These are phyloP conservation scores for Megaptera novaeangliae DNA, from an alignment of 2,113 vertebrate species.

Conservation along the genomic window DNA sequence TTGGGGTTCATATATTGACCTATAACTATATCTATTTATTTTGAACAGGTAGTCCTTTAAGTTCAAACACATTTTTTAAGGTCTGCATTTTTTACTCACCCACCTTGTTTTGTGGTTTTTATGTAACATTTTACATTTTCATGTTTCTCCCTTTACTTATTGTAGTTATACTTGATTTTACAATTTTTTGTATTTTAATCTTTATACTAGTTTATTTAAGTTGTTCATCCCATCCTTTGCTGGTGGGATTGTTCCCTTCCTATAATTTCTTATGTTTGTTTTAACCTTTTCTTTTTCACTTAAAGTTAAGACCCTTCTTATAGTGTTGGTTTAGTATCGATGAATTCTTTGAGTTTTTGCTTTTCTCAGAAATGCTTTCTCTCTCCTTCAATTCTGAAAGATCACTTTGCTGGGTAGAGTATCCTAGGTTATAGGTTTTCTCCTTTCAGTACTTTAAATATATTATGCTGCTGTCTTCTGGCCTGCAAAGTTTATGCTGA, in stretches of 20 bases:
- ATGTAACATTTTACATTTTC: background rate
- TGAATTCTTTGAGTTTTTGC: background rate
- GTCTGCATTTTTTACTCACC: background rate
- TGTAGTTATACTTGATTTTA: background rate
- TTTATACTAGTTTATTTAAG: background rate
- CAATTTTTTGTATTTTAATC: background rate
- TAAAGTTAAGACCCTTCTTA: background rate
- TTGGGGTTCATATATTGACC: background rate
- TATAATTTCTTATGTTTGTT: background rate
- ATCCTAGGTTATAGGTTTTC: background rate
- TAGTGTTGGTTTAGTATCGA: background rate
- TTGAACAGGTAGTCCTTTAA: background rate
- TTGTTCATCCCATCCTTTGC: background rate
- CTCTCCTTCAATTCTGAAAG: background rate
- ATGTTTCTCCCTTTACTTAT: background rate
- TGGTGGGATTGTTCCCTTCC: background rate
- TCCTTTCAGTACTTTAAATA: background rate
- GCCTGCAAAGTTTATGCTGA: background rate
- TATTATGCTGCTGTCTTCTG: background rate
- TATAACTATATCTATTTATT: background rate
- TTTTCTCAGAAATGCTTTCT: background rate
- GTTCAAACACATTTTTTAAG: background rate
- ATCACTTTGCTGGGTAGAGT: background rate
- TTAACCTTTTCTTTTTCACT: background rate
- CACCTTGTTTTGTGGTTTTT: background rate